phyloP scores from a whole-genome alignment of 2,113 vertebrate genomes.

The Catharus minimus region DNA sequence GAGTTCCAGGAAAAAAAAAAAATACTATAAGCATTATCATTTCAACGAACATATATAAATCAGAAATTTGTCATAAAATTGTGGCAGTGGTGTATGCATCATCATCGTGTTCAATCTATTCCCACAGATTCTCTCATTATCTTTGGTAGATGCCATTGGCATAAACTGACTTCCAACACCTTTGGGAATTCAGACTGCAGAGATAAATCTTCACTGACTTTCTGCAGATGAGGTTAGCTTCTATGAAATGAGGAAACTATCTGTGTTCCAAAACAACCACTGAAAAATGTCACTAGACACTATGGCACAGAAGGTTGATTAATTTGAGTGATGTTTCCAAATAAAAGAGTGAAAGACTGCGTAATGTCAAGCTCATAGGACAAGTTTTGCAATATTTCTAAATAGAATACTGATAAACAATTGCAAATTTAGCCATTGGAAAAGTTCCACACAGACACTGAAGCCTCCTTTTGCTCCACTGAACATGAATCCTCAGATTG shows the following conservation, averaged over 20 bases:
- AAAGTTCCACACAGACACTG: neutral
- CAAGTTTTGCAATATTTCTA: neutral
- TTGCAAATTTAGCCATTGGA: neutral
- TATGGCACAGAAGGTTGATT: neutral
- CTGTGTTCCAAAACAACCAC: slow-evolving; percentile 7
- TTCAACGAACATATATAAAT: neutral
- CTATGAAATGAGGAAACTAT: neutral
- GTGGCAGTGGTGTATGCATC: neutral
- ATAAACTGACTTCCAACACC: neutral
- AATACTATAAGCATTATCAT: neutral
- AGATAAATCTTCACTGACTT: slow-evolving; percentile 39
- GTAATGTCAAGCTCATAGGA: neutral
- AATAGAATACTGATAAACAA: neutral
- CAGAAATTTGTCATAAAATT: neutral
- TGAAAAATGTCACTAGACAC: slow-evolving; percentile 34
- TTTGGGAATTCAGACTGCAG: neutral
- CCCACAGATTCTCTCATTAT: neutral
- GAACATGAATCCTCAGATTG: neutral
- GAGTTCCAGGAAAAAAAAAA: neutral
- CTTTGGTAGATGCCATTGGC: neutral
- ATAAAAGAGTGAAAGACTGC: neutral
- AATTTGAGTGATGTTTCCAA: neutral
- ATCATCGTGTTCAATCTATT: neutral
- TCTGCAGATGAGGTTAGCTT: slow-evolving; percentile 20
- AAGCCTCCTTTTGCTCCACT: neutral